These are phyloP conservation scores for Paramuricea clavata DNA, from an alignment of 92 coral and sea anemone genomes.

Conservation along the genomic window DNA sequence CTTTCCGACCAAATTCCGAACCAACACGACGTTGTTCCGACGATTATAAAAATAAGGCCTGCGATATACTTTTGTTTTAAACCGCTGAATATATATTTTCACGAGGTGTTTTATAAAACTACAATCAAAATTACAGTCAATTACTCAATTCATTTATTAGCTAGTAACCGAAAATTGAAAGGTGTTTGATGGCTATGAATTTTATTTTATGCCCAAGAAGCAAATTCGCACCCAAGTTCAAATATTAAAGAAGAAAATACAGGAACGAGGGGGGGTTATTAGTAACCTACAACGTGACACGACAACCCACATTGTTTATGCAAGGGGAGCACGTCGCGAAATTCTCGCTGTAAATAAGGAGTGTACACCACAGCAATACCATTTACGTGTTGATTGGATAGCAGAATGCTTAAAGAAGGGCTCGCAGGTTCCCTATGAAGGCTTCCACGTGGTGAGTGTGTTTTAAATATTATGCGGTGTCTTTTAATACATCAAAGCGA, in stretches of 20 bases:
- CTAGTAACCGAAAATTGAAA: neutral
- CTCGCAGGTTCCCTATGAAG: neutral
- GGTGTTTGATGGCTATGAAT: neutral
- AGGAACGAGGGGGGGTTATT: neutral
- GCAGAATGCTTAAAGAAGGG: constrained; percentile 4
- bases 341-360: neutral
- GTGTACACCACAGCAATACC: neutral
- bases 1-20: neutral
- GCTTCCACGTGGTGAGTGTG: constrained; percentile 1
- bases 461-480: too few species aligned
- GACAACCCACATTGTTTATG: neutral
- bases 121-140: too few species aligned
- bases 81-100: neutral
- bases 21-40: neutral
- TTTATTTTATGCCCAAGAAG: constrained; percentile 17
- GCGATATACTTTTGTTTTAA: neutral
- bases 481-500: too few species aligned
- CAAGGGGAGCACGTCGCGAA: neutral
- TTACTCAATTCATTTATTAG: too few species aligned
- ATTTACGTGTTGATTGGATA: neutral
- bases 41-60: neutral
- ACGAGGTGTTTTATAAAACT: too few species aligned
- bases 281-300: neutral
- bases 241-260: neutral
- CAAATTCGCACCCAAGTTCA: constrained; percentile 11